Conservation (phyloP, 2,888 invertebrate genomes). For the Cheilosia pagana region DNA sequence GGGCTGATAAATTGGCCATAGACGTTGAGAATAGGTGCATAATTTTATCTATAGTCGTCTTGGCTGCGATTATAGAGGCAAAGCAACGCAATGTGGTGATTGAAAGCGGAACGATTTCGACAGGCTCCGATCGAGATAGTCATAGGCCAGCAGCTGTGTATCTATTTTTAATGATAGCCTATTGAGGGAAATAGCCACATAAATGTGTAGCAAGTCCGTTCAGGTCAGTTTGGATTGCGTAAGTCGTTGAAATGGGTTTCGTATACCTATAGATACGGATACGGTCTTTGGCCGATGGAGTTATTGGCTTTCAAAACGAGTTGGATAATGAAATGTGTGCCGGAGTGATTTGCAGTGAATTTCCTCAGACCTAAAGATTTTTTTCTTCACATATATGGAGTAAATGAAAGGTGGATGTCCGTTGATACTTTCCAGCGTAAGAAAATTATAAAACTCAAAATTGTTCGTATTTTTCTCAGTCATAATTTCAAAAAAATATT, state of each 20-base stretch:
- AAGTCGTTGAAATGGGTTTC: conserved; percentile 1
- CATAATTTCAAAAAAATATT: no score
- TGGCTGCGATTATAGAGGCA: conserved; percentile 22
- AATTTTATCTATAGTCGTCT: conserved; percentile 40
- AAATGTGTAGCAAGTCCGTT: not conserved
- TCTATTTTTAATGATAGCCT: conserved; percentile 17
- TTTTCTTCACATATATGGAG: no score
- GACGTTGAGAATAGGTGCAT: conserved; percentile 39
- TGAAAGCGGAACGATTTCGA: conserved; percentile 61
- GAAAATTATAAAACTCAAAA: no score
- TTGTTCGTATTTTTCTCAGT: no score
- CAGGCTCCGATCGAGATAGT: conserved; percentile 51
- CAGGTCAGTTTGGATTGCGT: conserved; percentile 29
- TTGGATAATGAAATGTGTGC: not conserved
- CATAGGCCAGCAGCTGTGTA: conserved; percentile 34
- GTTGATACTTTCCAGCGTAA: no score
- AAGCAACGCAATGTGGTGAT: conserved; percentile 16
- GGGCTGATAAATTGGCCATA: conserved; percentile 32
- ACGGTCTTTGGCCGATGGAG: conserved; percentile 2
- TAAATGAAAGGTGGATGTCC: no score
- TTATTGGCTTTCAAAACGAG: conserved; percentile 3
- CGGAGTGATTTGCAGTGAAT: not conserved
- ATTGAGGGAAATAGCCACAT: not conserved
- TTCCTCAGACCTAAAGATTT: no score
- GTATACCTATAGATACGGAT: no score